These are phyloP conservation scores for Tachina fera DNA, from an alignment of 2,888 invertebrate genomes.

Conservation along the genomic window DNA sequence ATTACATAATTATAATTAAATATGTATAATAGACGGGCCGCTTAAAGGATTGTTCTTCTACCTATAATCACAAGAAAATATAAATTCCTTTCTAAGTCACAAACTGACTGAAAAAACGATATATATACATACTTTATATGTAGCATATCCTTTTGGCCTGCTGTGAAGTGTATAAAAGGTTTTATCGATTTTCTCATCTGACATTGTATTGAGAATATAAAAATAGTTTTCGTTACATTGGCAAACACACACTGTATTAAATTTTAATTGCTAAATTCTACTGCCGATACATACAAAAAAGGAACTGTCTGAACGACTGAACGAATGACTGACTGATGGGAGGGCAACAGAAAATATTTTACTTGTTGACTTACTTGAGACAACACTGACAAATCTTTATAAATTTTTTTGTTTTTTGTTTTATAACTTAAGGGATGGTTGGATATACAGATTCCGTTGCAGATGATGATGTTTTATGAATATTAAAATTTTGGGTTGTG, in stretches of 20 bases:
- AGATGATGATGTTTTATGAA: slow-evolving; percentile 21
- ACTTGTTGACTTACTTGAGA: slow-evolving; percentile 34
- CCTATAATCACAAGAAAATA: too few relatives aligned
- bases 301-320: slow-evolving; percentile 5
- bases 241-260: slow-evolving; percentile 17
- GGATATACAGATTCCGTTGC: not conserved
- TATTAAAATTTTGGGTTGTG: not conserved
- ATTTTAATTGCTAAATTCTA: slow-evolving; percentile 32
- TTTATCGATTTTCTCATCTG: slow-evolving; percentile 41
- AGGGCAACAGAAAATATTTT: slow-evolving; percentile 6
- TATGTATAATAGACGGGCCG: too few relatives aligned
- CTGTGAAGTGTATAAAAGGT: not conserved
- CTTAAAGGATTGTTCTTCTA: too few relatives aligned
- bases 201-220: slow-evolving; percentile 16
- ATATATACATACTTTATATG: too few relatives aligned
- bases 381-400: not conserved
- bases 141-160: not conserved
- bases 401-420: not conserved
- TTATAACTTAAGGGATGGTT: not conserved
- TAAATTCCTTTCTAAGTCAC: too few relatives aligned
- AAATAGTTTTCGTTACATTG: slow-evolving; percentile 41
- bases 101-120: not conserved
- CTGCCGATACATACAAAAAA: not conserved
- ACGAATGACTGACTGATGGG: not conserved
- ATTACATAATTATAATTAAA: too few relatives aligned